These are phyloP conservation scores for Mallateleia sp. DNA, from an alignment of 2,888 invertebrate species.

Conservation along the genomic window DNA sequence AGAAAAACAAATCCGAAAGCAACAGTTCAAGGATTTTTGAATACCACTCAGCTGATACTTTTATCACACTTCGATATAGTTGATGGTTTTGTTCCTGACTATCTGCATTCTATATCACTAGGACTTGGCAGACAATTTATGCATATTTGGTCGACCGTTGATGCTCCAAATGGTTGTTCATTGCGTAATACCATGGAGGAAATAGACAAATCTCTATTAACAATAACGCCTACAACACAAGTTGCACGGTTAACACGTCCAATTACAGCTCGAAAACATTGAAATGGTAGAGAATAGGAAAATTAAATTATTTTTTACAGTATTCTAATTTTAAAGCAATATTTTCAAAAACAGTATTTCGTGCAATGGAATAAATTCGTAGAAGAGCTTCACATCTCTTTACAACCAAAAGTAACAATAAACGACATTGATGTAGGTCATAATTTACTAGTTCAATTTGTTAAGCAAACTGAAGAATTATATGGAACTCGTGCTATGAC, in stretches of 20 bases:
- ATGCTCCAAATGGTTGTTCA: neutral
- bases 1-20: conserved; percentile 24
- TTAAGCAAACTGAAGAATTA: conserved; percentile 20
- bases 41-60: conserved; percentile 44
- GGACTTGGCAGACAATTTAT: conserved; percentile 69
- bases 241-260: conserved; percentile 39
- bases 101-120: conserved; percentile 73
- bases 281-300: conserved; percentile 53
- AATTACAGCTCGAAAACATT: conserved; percentile 17
- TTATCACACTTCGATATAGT: conserved; percentile 70
- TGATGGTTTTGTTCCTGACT: conserved; percentile 70
- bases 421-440: conserved; percentile 39
- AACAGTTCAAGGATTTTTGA: conserved; percentile 28
- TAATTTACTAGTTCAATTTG: conserved; percentile 15
- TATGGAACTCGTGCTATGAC: conserved; percentile 24
- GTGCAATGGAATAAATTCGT: conserved; percentile 11
- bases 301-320: conserved; percentile 30
- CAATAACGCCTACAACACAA: conserved; percentile 32
- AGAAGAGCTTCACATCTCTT: conserved; percentile 5
- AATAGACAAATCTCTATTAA: conserved; percentile 16
- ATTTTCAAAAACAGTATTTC: neutral
- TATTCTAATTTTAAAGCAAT: conserved; percentile 24
- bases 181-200: neutral
- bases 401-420: conserved; percentile 5
- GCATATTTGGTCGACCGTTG: conserved; percentile 56